Base-by-base conservation (phyloP, 2,888 invertebrate genomes). In the Plagiodera versicolora region DNA sequence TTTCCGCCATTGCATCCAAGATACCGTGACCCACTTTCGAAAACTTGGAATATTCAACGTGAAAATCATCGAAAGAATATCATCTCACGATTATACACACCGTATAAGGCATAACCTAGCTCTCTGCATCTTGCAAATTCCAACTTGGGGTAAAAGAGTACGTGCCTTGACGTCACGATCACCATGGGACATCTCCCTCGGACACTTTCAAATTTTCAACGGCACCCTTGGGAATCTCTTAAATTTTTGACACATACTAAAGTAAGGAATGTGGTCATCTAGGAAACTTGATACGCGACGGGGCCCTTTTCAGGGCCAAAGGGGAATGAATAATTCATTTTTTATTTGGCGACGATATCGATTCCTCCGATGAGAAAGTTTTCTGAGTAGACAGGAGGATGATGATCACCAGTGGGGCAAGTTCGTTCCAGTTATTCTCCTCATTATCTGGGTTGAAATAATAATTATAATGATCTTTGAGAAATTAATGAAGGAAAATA, bases 181-280 rank as follows among this genome's bases (percentile, higher is more conserved):
- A 68, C 70, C 79, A 58, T 71, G 80, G 80, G 79, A 79, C 75
- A 69, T 71, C 68, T 75, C 80, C 80, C 79, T 80, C 76, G 81
- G 80, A 80, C 80, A 80, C 78, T 80, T 80, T 78, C 75, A 75
- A 80, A 80, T 79, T 80, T 80, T 77, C 79, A 76, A 78, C 78
- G 80, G 70, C 72, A 77, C 80, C 79, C 70, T 59, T 66, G 80
- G 77, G 80, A 77, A 77, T 79, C 78, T 77, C 77, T 80, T 79
- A 80, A 80, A 80, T 80, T 80, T 80, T 80, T 80, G 80, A 80
- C 80, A 80, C 80, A 80, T 80, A 79, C 74, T 80, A 78, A 79
- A 79, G 77, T 78, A 75, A 68, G 72, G 75, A 79, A 77, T 78
- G 78, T 78, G 80, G 80, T 80, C 80, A 80, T 79, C 76, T 66